A percentile compares a stretch with the other conserved stretches of the same genome.
phyloP scores from a whole-genome alignment of 2,888 invertebrate genomes.

The Tipula lateralis region DNA sequence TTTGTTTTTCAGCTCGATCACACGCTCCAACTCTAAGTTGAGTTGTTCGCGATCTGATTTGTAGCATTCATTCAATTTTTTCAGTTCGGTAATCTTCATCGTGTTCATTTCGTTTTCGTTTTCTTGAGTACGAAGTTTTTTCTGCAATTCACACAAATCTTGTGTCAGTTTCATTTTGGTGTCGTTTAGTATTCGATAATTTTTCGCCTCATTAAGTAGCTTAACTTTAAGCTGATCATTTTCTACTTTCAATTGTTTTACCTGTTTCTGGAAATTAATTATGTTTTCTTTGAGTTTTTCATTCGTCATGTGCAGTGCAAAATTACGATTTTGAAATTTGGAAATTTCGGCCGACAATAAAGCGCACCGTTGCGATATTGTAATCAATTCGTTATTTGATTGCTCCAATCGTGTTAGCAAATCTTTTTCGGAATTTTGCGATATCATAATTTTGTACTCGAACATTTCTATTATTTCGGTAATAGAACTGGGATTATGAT shows the following conservation, averaged over 20 bases:
- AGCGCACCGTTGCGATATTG: conserved; percentile 33
- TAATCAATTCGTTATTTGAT: conserved; percentile 33
- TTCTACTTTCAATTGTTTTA: conserved; percentile 12
- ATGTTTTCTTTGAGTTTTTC: conserved; percentile 28
- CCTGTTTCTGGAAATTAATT: not conserved
- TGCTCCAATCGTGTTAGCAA: conserved; percentile 34
- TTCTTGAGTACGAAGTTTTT: not conserved
- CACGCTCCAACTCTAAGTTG: not conserved
- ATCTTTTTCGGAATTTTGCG: conserved; percentile 33
- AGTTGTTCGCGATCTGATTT: not conserved
- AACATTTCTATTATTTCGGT: conserved; percentile 35
- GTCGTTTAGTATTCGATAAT: not conserved
- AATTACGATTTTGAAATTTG: conserved; percentile 34
- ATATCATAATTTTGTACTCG: conserved; percentile 34
- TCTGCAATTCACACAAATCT: conserved; percentile 12
- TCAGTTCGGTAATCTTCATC: not conserved
- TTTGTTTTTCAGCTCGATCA: not conserved
- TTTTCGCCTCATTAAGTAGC: not conserved
- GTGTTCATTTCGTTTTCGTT: not conserved
- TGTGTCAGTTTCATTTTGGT: not conserved
- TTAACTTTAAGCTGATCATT: not conserved
- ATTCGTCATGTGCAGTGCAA: conserved; percentile 32
- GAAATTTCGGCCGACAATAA: conserved; percentile 35
- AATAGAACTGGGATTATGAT: not conserved
- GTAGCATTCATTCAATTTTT: not conserved